A percentile compares a stretch with the other conserved stretches of the same genome.
Conservation (phyloP, 2,888 invertebrate genomes). For the Hirtodrosophila duncani region DNA sequence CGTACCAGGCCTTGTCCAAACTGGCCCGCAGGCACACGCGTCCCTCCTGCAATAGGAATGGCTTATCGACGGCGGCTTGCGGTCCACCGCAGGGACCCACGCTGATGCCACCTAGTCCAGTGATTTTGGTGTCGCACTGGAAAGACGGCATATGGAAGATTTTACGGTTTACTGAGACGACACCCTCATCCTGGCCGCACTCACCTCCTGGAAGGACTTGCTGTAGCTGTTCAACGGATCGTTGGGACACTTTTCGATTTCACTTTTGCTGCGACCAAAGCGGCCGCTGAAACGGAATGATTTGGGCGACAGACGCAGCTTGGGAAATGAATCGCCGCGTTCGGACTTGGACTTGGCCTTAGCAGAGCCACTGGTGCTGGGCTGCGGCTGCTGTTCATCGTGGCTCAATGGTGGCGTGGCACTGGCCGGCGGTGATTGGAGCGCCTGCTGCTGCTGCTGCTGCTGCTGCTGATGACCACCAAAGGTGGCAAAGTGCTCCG, state of each 20-base stretch:
- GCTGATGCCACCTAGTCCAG: slow-evolving; percentile 61
- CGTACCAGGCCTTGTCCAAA: slow-evolving; percentile 89
- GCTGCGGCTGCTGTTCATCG: slow-evolving; percentile 29
- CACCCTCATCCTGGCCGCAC: too few species aligned
- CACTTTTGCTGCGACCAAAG: slow-evolving; percentile 77
- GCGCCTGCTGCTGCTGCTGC: too few species aligned
- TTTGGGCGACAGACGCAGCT: slow-evolving; percentile 76
- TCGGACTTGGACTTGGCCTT: too few species aligned
- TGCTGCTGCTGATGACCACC: slow-evolving; percentile 34
- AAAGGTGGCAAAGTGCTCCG: slow-evolving; percentile 71
- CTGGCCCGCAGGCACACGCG: slow-evolving; percentile 88
- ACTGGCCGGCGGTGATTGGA: slow-evolving; percentile 61
- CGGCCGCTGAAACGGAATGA: slow-evolving; percentile 77
- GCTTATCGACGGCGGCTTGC: slow-evolving; percentile 86
- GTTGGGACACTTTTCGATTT: slow-evolving; percentile 74
- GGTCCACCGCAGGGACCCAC: slow-evolving; percentile 80
- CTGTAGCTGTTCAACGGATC: slow-evolving; percentile 76
- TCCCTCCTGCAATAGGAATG: slow-evolving; percentile 91
- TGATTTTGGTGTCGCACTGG: slow-evolving; percentile 52
- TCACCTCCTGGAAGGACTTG: slow-evolving; percentile 78
- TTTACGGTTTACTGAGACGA: neutral
- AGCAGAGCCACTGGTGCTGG: slow-evolving; percentile 21
- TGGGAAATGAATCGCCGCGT: slow-evolving; percentile 76
- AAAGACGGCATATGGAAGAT: neutral
- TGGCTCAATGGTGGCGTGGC: slow-evolving; percentile 42